Evolutionary conservation across 1,140 invertebrate genomes (phyloP).

Genomic region (Latrodectus geometricus): DNA sequence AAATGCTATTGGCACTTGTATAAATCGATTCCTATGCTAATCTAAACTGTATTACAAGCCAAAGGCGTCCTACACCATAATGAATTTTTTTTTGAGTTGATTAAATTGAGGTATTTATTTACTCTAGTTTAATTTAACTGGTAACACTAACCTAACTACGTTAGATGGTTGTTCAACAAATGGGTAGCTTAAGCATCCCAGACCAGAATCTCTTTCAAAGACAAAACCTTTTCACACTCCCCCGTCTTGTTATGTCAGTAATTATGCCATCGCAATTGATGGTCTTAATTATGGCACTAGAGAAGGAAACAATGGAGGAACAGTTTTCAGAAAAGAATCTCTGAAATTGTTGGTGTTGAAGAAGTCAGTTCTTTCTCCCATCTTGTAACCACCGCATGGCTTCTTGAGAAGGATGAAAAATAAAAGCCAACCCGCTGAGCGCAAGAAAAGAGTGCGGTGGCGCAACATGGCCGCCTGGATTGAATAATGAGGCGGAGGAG

Average conservation of each 20-base stretch:
- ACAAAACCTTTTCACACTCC: background rate
- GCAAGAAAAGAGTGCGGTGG: constrained; percentile 19
- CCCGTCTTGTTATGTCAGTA: background rate
- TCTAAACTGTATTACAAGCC: too few species aligned
- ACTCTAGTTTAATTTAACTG: too few species aligned
- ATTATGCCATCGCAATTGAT: background rate
- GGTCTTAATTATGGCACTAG: background rate
- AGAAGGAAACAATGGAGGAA: background rate
- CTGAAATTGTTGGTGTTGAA: background rate
- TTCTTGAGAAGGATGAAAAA: background rate
- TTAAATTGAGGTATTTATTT: too few species aligned
- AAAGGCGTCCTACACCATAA: too few species aligned
- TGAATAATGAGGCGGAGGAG: constrained; percentile 56
- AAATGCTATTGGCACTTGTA: too few species aligned
- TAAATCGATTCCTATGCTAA: too few species aligned
- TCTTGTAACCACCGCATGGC: constrained; percentile 10
- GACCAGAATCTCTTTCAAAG: too few species aligned
- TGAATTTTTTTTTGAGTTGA: too few species aligned
- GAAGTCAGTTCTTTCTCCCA: background rate
- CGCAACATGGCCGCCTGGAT: constrained; percentile 50
- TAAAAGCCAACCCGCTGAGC: constrained; percentile 17
- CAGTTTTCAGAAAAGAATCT: background rate
- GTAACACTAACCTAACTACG: too few species aligned
- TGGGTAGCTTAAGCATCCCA: too few species aligned
- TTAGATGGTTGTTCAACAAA: too few species aligned